Conservation (phyloP, 2,888 invertebrate species). For the Physocephala rufipes region DNA sequence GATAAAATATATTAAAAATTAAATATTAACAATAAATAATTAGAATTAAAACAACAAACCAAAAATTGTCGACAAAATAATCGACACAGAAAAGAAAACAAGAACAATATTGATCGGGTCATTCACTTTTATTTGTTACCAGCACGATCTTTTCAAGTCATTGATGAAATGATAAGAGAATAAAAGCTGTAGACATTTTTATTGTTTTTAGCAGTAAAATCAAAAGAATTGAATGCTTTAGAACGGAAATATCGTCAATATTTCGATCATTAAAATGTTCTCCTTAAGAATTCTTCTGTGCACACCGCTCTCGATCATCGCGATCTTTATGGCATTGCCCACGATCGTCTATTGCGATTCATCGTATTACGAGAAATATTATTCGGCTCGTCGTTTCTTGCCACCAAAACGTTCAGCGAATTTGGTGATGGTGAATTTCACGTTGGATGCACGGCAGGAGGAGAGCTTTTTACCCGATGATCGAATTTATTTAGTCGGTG, state of each 20-base stretch:
- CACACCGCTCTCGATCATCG: slow-evolving; percentile 46
- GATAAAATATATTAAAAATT: too few relatives aligned
- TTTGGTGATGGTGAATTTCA: slow-evolving; percentile 52
- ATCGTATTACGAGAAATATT: slow-evolving; percentile 61
- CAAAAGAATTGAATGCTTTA: neutral
- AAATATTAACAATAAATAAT: too few relatives aligned
- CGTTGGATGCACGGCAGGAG: slow-evolving; percentile 49
- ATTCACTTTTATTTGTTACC: too few relatives aligned
- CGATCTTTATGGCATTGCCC: slow-evolving; percentile 52
- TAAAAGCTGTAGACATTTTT: neutral
- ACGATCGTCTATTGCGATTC: slow-evolving; percentile 55
- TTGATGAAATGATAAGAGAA: neutral
- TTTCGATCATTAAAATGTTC: slow-evolving; percentile 34
- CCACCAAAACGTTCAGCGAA: slow-evolving; percentile 52
- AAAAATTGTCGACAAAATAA: too few relatives aligned
- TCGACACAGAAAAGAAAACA: too few relatives aligned
- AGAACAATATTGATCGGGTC: too few relatives aligned
- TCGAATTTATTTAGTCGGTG: slow-evolving; percentile 76
- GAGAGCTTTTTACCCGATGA: slow-evolving; percentile 69
- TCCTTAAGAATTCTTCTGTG: slow-evolving; percentile 41
- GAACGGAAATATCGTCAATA: neutral
- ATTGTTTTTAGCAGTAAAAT: neutral
- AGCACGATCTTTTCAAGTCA: slow-evolving; percentile 4
- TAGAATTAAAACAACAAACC: too few relatives aligned
- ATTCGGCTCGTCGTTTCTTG: slow-evolving; percentile 55